Base-by-base conservation (phyloP, 2,888 invertebrate genomes). In the Actias luna region DNA sequence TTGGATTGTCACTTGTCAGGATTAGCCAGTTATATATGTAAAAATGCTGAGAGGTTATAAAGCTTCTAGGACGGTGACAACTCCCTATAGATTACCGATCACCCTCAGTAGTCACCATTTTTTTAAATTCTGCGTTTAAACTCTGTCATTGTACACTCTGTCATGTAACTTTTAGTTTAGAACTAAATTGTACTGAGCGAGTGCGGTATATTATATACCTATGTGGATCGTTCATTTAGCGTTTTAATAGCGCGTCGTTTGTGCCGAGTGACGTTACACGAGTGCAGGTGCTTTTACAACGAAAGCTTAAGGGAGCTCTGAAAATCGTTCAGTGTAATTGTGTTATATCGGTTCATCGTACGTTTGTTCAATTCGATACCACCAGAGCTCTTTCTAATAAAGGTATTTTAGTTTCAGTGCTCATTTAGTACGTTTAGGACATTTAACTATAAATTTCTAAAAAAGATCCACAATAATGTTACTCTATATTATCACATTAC, bases 131-230 rank as follows among this genome's bases (percentile, higher is more conserved):
- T n/a, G n/a, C n/a, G n/a, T n/a, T 55, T 29, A 55, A 16, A 29
- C 29, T n/a, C 16, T 27, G 3, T 29, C n/a, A 55, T n/a, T 16
- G 55, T n/a, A 1, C 16, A 55, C 29, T n/a, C 5, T 14, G 29
- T 55, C n/a, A 27, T 55, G 7, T 55, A 55, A 29, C 16, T 55
- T 55, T 55, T 55, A 55, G 29, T 55, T 29, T 29, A 29, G n/a
- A 55, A 55, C 27, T 52, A 52, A 52, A 52, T 27, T 27, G 25
- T 52, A 52, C 25, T 12, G 52, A 52, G 42, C n/a, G 42, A 18
- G 27, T 27, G 14, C 52, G 29, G n/a, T n/a, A 16, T 7, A n/a
- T n/a, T n/a, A n/a, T n/a, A n/a, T n/a, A n/a, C n/a, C n/a, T n/a
- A n/a, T n/a, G n/a, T n/a, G n/a, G n/a, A n/a, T n/a, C n/a, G n/a